A percentile compares a stretch with the other conserved stretches of the same genome.
Evolutionary conservation across 2,888 invertebrate species (phyloP).

Genomic region (Hecatera dysodea): DNA sequence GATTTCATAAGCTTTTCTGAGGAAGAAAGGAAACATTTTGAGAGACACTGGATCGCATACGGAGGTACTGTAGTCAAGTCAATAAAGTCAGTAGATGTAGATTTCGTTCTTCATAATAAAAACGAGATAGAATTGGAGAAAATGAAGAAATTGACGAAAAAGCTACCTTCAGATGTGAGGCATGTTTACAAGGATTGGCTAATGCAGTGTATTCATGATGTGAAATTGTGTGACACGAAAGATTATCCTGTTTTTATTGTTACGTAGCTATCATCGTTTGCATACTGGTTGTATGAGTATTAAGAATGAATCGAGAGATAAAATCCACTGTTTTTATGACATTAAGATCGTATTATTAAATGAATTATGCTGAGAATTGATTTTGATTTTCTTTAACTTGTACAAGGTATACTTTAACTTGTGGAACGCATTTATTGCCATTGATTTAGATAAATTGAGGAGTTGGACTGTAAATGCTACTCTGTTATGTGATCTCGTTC

Average conservation of each 20-base stretch:
- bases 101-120: slow-evolving; percentile 82
- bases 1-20: slow-evolving; percentile 85
- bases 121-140: slow-evolving; percentile 74
- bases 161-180: slow-evolving; percentile 72
- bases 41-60: slow-evolving; percentile 92
- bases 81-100: slow-evolving; percentile 77
- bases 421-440: too few species aligned
- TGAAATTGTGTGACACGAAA: slow-evolving; percentile 77
- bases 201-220: slow-evolving; percentile 81
- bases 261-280: slow-evolving; percentile 61
- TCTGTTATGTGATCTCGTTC: too few species aligned
- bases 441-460: background rate
- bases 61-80: slow-evolving; percentile 88
- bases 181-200: slow-evolving; percentile 86
- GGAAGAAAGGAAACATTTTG: slow-evolving; percentile 79
- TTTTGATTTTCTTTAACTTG: slow-evolving; percentile 19
- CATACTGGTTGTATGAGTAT: slow-evolving; percentile 42
- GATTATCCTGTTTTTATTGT: slow-evolving; percentile 79
- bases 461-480: too few species aligned
- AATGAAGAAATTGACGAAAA: slow-evolving; percentile 78
- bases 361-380: slow-evolving; percentile 4
- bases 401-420: too few species aligned
- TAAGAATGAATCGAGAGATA: slow-evolving; percentile 17
- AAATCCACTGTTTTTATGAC: slow-evolving; percentile 33
- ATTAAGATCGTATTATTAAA: slow-evolving; percentile 16